Conservation (phyloP, 2,113 vertebrate species). For the Chionomys nivalis region DNA sequence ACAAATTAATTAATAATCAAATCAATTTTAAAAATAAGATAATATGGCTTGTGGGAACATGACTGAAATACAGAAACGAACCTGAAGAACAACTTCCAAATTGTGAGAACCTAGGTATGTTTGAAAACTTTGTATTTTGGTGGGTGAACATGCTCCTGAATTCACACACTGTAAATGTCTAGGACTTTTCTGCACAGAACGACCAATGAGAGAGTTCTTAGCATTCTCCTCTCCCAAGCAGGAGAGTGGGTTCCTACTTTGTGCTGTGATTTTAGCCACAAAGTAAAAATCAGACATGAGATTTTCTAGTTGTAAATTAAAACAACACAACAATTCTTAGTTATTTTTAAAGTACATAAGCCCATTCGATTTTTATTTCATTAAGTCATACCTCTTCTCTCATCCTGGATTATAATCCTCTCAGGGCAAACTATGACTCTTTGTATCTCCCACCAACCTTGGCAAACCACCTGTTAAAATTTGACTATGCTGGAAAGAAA, state of each 20-base stretch:
- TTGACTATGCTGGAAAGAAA: not conserved
- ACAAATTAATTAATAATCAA: not conserved
- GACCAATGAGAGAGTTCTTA: not conserved
- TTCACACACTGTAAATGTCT: not conserved
- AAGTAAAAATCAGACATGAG: not conserved
- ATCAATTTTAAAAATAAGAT: not conserved
- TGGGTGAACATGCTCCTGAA: not conserved
- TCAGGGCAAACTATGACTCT: not conserved
- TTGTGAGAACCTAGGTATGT: not conserved
- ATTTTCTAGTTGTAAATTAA: not conserved
- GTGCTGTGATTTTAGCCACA: not conserved
- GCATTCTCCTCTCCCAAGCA: not conserved
- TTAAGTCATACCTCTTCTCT: not conserved
- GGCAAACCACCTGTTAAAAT: not conserved
- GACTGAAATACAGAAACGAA: not conserved
- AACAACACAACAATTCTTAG: not conserved
- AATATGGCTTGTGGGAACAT: not conserved
- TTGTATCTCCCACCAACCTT: not conserved
- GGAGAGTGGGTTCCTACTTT: not conserved
- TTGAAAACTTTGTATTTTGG: not conserved
- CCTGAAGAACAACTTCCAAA: not conserved
- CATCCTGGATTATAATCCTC: not conserved
- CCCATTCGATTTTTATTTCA: not conserved
- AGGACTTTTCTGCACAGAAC: not conserved
- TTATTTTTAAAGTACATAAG: not conserved